These are phyloP conservation scores for Labia minor DNA, from an alignment of 2,888 invertebrate species.

Conservation along the genomic window DNA sequence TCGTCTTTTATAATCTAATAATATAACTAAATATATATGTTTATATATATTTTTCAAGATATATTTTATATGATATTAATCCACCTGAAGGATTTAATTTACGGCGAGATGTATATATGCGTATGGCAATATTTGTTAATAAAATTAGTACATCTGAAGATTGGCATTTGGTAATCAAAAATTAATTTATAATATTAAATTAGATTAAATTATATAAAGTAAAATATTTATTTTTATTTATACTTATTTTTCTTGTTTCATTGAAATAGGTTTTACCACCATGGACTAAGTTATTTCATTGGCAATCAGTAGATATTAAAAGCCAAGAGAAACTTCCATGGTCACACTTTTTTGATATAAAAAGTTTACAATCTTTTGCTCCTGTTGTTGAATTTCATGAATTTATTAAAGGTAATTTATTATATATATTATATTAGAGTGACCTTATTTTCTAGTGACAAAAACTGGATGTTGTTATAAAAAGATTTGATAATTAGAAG, in stretches of 20 bases:
- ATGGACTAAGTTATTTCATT: constrained; percentile 84
- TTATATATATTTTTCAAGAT: constrained; percentile 40
- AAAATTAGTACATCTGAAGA: constrained; percentile 46
- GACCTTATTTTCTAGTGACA: too few species aligned
- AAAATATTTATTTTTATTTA: neutral
- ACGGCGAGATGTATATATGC: constrained; percentile 88
- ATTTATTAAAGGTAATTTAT: constrained; percentile 53
- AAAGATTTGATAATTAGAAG: too few species aligned
- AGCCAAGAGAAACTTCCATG: constrained; percentile 58
- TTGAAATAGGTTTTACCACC: constrained; percentile 71
- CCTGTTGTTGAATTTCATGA: constrained; percentile 81
- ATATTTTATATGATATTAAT: constrained; percentile 87
- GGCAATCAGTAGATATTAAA: constrained; percentile 52
- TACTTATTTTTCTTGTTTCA: neutral
- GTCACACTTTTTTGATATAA: constrained; percentile 75
- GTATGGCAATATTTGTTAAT: constrained; percentile 73
- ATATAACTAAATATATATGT: too few species aligned
- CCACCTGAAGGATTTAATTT: constrained; percentile 94
- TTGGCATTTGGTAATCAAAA: constrained; percentile 40
- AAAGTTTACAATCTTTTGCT: constrained; percentile 62
- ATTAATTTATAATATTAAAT: constrained; percentile 15
- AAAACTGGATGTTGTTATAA: too few species aligned
- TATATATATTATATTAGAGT: too few species aligned
- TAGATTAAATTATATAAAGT: neutral
- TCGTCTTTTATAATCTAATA: too few species aligned